A percentile compares a stretch with the other conserved stretches of the same genome.
These are phyloP conservation scores for Stegastes partitus DNA, from an alignment of 2,113 vertebrate genomes.

Conservation along the genomic window DNA sequence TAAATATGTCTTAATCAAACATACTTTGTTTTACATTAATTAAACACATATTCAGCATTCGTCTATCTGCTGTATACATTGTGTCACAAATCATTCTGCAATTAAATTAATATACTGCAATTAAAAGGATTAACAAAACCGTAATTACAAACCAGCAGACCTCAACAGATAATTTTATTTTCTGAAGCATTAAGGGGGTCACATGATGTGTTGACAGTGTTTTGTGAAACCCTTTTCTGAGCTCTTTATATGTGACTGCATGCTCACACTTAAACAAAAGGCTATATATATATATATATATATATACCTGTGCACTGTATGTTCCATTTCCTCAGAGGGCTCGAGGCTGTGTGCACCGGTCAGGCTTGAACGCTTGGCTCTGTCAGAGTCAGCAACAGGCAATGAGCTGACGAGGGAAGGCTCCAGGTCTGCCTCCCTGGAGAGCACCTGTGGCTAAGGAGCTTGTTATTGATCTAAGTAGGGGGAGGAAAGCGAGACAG, in stretches of 20 bases:
- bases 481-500: conserved; percentile 50
- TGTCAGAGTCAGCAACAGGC: conserved; percentile 57
- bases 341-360: conserved; percentile 39
- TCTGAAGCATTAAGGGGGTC: not conserved
- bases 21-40: not conserved
- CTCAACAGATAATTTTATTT: not conserved
- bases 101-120: not conserved
- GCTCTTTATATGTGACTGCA: not conserved
- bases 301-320: conserved; percentile 28
- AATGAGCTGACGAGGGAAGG: conserved; percentile 49
- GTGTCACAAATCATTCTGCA: no score
- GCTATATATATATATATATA: no score
- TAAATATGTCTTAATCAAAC: not conserved
- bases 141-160: not conserved
- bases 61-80: not conserved
- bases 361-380: conserved; percentile 47
- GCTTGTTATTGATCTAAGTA: conserved; percentile 73
- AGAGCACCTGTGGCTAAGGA: conserved; percentile 72
- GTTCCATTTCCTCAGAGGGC: conserved; percentile 40
- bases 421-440: conserved; percentile 48
- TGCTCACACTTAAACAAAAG: conserved; percentile 38
- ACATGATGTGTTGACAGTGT: not conserved
- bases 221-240: not conserved
- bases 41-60: not conserved
- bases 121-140: not conserved